Base-by-base conservation (phyloP, 2,797 vertebrate genomes). In the Cirrhinus mrigala region DNA sequence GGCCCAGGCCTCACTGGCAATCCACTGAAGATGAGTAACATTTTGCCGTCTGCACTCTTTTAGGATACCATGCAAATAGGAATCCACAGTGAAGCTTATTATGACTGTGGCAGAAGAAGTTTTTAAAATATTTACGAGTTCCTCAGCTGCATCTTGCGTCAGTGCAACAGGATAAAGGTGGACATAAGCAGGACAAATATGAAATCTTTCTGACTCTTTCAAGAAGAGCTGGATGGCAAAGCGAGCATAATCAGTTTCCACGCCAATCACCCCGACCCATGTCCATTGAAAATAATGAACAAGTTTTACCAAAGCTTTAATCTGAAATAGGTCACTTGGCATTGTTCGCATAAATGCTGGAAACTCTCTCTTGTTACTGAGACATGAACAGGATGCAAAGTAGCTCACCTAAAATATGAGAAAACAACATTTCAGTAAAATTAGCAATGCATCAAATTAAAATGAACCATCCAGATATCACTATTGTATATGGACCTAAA, bases 351-450 rank as follows among this genome's bases (percentile, higher is more conserved):
- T 92, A 88, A 95, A 97, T 60, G 94, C 90, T 1, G 94, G 95
- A 81, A 96, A 97, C 82, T 96, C 94, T 81, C 89, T 93, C 84
- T 96, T 94, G 90, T 96, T 93, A 89, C 96, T 96, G 64, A 97
- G 94, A 90, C 95, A 92, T 60, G 91, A 94, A 86, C 94, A 95
- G 29, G 95, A 96, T 24, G 96, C 95, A 81, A 96, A 95, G 88
- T 96, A 97, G 82, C 95, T 95, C 90, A 97, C 95, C 96, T 97
- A 54, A 83, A 52, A 64, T 40, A 48, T 48, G 24, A 87, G 64
- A 14, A 70, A 5, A 48, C 20, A 78, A 37, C 1, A 80, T 22
- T 24, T 70, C 4, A 56, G 33, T 56, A 22, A 27, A 2, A n/a
- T 81, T 71, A 81, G 85, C 3, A 29, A 37, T 74, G 22, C 22